A percentile compares a stretch with the other conserved stretches of the same genome.
Conservation (phyloP, 1,140 invertebrate species). For the Lepidurus packardi region DNA sequence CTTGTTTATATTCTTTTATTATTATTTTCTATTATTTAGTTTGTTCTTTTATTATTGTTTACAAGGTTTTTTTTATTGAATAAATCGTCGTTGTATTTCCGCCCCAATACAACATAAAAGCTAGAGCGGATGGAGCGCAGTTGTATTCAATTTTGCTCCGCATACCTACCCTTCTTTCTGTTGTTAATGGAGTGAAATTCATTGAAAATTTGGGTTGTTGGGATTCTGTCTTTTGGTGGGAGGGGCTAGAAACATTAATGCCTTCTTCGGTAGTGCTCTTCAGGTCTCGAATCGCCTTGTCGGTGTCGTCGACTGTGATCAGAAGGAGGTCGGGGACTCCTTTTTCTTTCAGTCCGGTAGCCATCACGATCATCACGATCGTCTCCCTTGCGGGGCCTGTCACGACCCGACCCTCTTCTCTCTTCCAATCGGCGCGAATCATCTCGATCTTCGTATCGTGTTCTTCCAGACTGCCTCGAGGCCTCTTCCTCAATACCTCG, state of each 20-base stretch:
- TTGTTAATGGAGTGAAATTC: no score
- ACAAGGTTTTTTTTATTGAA: no score
- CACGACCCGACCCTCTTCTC: neutral
- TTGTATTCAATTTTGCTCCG: no score
- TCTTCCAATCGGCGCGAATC: constrained; percentile 13
- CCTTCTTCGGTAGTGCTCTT: neutral
- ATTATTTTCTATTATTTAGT: no score
- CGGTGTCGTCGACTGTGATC: neutral
- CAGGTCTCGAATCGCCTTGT: neutral
- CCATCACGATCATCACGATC: constrained; percentile 17
- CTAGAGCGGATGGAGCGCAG: no score
- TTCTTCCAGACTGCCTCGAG: constrained; percentile 10
- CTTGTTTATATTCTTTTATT: no score
- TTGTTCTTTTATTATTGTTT: no score
- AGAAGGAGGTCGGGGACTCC: neutral
- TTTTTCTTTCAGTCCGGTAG: constrained; percentile 2
- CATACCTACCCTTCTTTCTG: no score
- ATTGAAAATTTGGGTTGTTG: no score
- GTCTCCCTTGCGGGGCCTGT: neutral
- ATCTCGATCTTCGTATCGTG: neutral
- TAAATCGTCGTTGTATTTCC: no score
- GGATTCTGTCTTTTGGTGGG: no score
- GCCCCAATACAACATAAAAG: no score
- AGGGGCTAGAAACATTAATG: neutral
- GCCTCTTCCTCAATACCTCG: neutral